Evolutionary conservation across 2,888 invertebrate genomes (phyloP).

Genomic region (Cryptocheilus praepositus): DNA sequence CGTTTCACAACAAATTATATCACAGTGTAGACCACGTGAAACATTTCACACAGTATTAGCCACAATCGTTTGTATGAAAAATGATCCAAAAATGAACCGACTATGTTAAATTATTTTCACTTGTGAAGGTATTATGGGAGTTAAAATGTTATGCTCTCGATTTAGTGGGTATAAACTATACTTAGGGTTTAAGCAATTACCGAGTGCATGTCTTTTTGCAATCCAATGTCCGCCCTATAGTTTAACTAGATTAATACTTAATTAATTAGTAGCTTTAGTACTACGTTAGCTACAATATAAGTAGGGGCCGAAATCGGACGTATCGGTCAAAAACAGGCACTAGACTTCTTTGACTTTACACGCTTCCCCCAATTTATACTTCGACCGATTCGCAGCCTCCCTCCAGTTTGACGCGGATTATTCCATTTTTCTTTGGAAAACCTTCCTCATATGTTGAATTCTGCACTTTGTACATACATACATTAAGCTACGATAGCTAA

Average conservation of each 20-base stretch:
- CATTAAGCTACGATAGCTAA: no score
- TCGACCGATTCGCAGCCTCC: slow-evolving; percentile 11
- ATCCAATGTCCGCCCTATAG: neutral
- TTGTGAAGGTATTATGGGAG: no score
- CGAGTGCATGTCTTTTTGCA: neutral
- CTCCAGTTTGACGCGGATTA: slow-evolving; percentile 37
- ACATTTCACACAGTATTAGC: neutral
- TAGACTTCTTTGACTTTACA: neutral
- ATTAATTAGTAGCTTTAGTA: no score
- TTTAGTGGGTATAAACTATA: no score
- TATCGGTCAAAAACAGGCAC: no score
- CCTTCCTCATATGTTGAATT: slow-evolving; percentile 9
- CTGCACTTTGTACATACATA: slow-evolving; percentile 4
- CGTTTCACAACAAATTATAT: slow-evolving; percentile 2
- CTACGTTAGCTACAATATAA: no score
- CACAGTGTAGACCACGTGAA: neutral
- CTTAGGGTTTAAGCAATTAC: no score
- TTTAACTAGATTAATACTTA: no score
- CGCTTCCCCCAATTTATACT: slow-evolving; percentile 9
- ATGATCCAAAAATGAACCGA: slow-evolving; percentile 9
- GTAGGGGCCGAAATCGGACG: no score
- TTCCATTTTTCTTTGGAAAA: slow-evolving; percentile 29
- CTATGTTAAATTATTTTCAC: neutral
- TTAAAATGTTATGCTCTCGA: no score
- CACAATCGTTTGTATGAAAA: neutral